phyloP scores from a whole-genome alignment of 1,140 invertebrate species.

The Augochlora pura region DNA sequence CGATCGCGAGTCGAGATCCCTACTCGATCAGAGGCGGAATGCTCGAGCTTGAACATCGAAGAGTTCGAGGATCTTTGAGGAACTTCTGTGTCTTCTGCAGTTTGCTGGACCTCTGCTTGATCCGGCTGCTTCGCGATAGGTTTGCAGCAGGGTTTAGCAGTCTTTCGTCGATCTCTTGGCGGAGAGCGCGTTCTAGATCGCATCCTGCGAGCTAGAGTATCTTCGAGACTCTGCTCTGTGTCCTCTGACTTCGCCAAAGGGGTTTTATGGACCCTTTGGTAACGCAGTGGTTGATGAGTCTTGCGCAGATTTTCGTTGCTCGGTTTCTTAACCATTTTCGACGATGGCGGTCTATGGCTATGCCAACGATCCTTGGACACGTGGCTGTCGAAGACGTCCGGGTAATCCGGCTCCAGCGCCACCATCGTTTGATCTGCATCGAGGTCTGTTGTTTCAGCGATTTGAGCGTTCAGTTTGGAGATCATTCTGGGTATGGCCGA shows the following conservation, averaged over 20 bases:
- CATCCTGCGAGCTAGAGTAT: background rate
- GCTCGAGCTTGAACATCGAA: background rate
- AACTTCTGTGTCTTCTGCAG: background rate
- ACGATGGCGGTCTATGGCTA: no score
- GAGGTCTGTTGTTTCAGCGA: background rate
- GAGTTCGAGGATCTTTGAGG: background rate
- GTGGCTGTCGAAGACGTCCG: background rate
- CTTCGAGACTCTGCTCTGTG: background rate
- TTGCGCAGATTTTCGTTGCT: background rate
- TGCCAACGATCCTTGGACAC: background rate
- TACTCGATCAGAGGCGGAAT: background rate
- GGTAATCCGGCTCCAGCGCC: background rate
- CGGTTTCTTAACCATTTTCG: background rate
- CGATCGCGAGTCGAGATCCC: background rate
- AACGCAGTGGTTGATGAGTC: background rate
- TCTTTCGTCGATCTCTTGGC: background rate
- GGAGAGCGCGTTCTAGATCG: slow-evolving; percentile 18
- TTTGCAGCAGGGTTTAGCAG: background rate
- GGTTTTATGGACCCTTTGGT: background rate
- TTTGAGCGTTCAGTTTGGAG: background rate
- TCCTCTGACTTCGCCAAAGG: background rate
- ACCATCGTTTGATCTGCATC: no score
- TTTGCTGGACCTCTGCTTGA: background rate
- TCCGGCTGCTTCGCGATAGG: background rate
- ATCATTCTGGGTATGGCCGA: background rate